Conservation (phyloP, 2,888 invertebrate genomes). For the Diaperis boleti region DNA sequence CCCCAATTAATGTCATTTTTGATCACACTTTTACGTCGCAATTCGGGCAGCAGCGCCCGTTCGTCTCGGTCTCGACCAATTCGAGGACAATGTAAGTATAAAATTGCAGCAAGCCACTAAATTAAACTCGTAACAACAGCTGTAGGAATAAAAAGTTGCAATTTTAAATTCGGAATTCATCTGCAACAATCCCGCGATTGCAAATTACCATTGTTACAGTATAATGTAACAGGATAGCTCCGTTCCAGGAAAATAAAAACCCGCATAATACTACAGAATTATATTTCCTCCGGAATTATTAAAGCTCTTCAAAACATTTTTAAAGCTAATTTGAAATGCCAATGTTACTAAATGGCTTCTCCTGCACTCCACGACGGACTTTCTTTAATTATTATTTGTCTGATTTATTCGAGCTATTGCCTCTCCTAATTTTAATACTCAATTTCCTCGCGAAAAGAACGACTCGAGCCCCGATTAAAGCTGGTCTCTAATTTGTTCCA, state of each 20-base stretch:
- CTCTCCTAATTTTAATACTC: constrained; percentile 29
- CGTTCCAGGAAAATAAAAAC: constrained; percentile 50
- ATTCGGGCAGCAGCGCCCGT: not conserved
- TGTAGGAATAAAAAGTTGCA: constrained; percentile 48
- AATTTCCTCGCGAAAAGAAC: constrained; percentile 26
- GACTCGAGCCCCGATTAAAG: constrained; percentile 25
- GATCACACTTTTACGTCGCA: no score
- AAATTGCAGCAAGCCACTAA: constrained; percentile 37
- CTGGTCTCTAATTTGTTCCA: constrained; percentile 30
- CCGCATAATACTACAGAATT: constrained; percentile 54
- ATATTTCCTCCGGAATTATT: constrained; percentile 55
- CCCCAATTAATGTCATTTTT: no score
- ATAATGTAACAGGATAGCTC: constrained; percentile 52
- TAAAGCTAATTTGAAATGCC: constrained; percentile 51
- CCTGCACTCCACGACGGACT: constrained; percentile 27
- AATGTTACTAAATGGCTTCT: constrained; percentile 47
- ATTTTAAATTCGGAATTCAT: constrained; percentile 53
- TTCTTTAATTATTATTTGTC: constrained; percentile 38
- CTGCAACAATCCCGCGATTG: constrained; percentile 51
- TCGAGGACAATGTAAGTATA: constrained; percentile 26
- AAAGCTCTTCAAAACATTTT: constrained; percentile 51
- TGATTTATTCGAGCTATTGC: constrained; percentile 32
- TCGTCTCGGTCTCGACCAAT: not conserved
- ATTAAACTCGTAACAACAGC: constrained; percentile 43
- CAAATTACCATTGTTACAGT: constrained; percentile 58